Base-by-base conservation (phyloP, 2,888 invertebrate genomes). In the Anarsia innoxiella region DNA sequence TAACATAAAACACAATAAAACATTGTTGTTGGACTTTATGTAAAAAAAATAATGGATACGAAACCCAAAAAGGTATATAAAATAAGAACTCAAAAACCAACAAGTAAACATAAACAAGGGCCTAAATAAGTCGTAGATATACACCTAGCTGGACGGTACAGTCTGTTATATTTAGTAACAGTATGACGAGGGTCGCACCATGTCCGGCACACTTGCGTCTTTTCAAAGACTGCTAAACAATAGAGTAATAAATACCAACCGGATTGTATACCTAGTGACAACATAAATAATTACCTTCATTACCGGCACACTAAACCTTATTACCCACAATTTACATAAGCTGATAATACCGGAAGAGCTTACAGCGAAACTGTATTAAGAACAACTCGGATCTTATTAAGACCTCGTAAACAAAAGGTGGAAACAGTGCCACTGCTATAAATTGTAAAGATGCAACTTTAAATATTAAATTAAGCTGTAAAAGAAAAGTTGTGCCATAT, bases 121-220 rank as follows among this genome's bases (percentile, higher is more conserved):
- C 26, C 33, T 26, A 13, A 33, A 33, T 33, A 31, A 33, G 33
- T 33, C 13, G 23, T 26, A 23, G 12, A 23, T n/a, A 10, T 26
- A 27, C 16, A 27, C 19, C 25, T 13, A 32, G 12, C 19, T 31
- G 35, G 36, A 2, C 5, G 11, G 25, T 25, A 26, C 3, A 25
- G 19, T 3, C n/a, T n/a, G n/a, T n/a, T n/a, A 12, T 67, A 65
- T 66, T 66, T 65, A 67, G 59, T 55, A 62, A 53, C 54, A 48
- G 56, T 53, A 45, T 48, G 77, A 77, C 73, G 66, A 75, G 77
- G 77, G 77, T 77, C 67, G 50, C 45, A 48, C 55, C 49, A 47
- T 51, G 71, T 67, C 70, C 46, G 51, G 44, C 51, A 59, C 75
- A 76, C 71, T 66, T 66, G 68, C 47, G 60, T 48, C 53, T 48